phyloP scores from a whole-genome alignment of 2,113 vertebrate genomes.

The Aldabrachelys gigantea region DNA sequence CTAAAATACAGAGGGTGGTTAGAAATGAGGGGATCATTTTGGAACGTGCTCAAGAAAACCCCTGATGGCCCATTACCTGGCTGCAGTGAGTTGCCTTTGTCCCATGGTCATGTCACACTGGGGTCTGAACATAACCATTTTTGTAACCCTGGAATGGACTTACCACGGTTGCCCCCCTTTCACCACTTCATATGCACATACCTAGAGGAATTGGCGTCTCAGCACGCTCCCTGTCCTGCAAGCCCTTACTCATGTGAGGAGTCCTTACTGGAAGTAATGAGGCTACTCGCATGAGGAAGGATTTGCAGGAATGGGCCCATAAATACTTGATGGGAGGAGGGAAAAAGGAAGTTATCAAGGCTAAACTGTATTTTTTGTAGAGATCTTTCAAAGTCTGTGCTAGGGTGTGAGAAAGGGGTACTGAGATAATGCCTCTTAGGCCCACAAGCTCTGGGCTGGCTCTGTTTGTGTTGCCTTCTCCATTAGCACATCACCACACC shows the following conservation, averaged over 20 bases:
- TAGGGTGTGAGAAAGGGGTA: neutral
- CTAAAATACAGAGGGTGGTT: neutral
- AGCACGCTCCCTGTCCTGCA: neutral
- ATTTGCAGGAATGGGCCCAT: neutral
- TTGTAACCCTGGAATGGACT: neutral
- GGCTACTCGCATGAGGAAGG: neutral
- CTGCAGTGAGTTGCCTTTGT: neutral
- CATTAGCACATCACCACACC: neutral
- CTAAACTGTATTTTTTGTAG: fast-evolving
- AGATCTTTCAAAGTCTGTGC: neutral
- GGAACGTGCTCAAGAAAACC: neutral
- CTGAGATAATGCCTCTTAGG: neutral
- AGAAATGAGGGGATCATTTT: neutral
- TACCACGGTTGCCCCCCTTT: neutral
- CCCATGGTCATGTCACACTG: neutral
- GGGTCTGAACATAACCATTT: neutral
- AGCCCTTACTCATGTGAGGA: neutral
- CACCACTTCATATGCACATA: neutral
- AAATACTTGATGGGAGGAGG: fast-evolving
- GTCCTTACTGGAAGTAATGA: neutral
- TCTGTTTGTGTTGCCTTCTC: constrained; percentile 14
- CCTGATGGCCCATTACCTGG: neutral
- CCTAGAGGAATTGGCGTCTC: neutral
- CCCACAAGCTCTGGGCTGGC: neutral
- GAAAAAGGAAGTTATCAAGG: neutral